A percentile compares a stretch with the other conserved stretches of the same genome.
Conservation (phyloP, 2,113 vertebrate species). For the Oryzias melastigma region DNA sequence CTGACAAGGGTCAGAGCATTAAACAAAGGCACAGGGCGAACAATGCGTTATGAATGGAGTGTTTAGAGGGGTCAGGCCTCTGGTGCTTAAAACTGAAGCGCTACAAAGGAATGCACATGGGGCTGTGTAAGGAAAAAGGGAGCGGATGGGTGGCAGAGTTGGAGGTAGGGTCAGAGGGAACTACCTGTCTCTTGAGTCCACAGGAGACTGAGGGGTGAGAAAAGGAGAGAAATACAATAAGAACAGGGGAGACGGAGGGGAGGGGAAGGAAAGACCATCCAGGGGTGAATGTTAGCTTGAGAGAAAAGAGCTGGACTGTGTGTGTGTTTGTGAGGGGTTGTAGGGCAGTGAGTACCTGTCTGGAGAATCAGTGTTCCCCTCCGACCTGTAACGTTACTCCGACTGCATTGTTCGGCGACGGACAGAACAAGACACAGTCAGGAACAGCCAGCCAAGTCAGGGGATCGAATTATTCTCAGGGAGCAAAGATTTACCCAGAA, state of each 20-base stretch:
- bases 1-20: constrained; percentile 39
- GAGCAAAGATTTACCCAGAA: constrained; percentile 70
- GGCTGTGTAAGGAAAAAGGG: constrained; percentile 32
- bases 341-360: constrained; percentile 48
- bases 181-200: constrained; percentile 51
- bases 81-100: constrained; percentile 70
- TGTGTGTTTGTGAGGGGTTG: constrained; percentile 44
- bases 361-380: constrained; percentile 86
- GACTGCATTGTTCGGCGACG: constrained; percentile 83
- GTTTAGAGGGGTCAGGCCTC: constrained; percentile 39
- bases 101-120: constrained; percentile 75
- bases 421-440: constrained; percentile 78
- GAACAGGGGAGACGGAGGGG: constrained; percentile 15
- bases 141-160: constrained; percentile 18
- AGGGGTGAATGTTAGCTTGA: constrained; percentile 28
- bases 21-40: constrained; percentile 42
- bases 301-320: constrained; percentile 36
- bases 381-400: constrained; percentile 85
- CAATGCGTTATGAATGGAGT: constrained; percentile 47
- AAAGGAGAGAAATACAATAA: constrained; percentile 33
- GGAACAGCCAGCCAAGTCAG: constrained; percentile 67
- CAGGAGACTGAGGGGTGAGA: constrained; percentile 37
- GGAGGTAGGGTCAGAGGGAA: constrained; percentile 32
- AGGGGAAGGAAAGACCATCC: constrained; percentile 17
- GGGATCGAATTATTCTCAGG: constrained; percentile 75